Conservation (phyloP, 1,140 invertebrate genomes). For the Bombus sylvicola region DNA sequence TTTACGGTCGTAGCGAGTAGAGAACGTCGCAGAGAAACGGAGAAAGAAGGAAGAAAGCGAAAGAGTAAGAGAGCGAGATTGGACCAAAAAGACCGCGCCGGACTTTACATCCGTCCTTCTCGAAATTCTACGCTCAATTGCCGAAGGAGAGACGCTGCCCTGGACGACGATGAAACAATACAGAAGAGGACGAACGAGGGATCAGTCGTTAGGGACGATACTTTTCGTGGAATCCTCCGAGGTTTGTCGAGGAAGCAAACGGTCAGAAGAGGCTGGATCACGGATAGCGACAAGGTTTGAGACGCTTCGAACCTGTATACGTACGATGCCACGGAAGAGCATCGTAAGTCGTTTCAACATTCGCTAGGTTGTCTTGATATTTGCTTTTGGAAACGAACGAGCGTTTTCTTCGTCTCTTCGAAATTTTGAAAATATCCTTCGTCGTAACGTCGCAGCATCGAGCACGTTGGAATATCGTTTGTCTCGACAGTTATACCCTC, state of each 20-base stretch:
- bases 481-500: no score
- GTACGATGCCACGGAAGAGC: no score
- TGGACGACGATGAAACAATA: background rate
- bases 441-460: no score
- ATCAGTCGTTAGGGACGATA: conserved; percentile 5
- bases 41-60: background rate
- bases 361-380: no score
- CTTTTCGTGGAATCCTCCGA: conserved; percentile 33
- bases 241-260: background rate
- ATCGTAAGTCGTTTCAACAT: no score
- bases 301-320: background rate
- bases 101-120: background rate
- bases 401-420: no score
- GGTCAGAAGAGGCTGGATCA: background rate
- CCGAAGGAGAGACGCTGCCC: background rate
- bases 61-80: background rate
- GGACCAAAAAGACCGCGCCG: background rate
- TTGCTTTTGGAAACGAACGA: no score
- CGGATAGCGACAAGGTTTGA: background rate
- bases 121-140: conserved; percentile 51
- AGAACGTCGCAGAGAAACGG: background rate
- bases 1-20: conserved; percentile 71
- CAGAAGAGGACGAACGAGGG: conserved; percentile 9
- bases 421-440: no score
- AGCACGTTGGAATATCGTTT: no score